Conservation (phyloP, 2,797 vertebrate genomes). For the Arremon aurantiirostris region DNA sequence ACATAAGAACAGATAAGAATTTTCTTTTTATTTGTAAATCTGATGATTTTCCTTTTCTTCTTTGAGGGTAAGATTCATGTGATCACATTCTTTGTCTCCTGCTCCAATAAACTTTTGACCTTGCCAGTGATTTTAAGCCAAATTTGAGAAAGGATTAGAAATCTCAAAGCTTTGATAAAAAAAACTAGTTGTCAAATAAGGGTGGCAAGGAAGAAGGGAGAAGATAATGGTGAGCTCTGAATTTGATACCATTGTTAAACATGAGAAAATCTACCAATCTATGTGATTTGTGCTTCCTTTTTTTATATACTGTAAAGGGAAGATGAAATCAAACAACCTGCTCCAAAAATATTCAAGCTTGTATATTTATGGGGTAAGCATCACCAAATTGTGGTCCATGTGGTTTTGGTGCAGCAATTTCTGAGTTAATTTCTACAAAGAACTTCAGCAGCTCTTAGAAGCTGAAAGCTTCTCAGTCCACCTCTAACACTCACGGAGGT, state of each 20-base stretch:
- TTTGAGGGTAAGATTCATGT: background rate
- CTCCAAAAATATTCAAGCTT: accelerated
- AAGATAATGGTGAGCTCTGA: background rate
- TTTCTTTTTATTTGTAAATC: background rate
- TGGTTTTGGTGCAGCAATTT: background rate
- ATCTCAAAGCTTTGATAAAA: background rate
- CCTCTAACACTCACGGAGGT: background rate
- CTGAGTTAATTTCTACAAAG: background rate
- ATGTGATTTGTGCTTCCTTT: background rate
- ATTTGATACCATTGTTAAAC: background rate
- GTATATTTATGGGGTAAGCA: background rate
- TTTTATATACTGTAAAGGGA: background rate
- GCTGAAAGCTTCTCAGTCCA: background rate
- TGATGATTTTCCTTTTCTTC: background rate
- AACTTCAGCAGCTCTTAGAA: background rate
- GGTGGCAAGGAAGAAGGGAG: background rate
- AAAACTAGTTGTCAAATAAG: background rate
- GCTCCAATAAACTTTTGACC: background rate
- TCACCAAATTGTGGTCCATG: background rate
- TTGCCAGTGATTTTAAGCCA: background rate
- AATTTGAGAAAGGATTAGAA: background rate
- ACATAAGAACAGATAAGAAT: background rate
- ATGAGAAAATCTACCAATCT: background rate
- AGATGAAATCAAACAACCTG: background rate
- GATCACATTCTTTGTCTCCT: background rate